Conservation (phyloP, 1,140 invertebrate genomes). For the Trichonephila inaurata region DNA sequence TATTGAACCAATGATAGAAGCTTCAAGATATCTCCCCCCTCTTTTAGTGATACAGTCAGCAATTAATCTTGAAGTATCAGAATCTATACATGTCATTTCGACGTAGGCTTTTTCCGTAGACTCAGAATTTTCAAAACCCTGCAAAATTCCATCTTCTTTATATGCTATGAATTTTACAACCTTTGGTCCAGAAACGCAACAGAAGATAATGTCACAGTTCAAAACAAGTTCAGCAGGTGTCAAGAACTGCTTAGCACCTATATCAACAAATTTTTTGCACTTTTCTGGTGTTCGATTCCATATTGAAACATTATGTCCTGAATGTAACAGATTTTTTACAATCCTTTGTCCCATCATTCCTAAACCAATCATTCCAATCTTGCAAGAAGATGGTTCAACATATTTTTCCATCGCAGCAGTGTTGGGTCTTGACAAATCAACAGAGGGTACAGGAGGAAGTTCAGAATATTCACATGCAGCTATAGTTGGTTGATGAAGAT, state of each 20-base stretch:
- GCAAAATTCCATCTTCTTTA: neutral
- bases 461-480: neutral
- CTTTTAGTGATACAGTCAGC: slow-evolving; percentile 92
- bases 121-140: neutral
- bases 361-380: slow-evolving; percentile 74
- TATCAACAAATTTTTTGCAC: neutral
- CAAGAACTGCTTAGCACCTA: neutral
- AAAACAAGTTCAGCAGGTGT: slow-evolving; percentile 14
- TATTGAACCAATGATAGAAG: slow-evolving; percentile 79
- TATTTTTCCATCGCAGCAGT: neutral
- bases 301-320: neutral
- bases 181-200: slow-evolving; percentile 94
- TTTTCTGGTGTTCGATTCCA: slow-evolving; percentile 13
- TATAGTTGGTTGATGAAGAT: neutral
- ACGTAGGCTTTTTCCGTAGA: slow-evolving; percentile 88
- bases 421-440: neutral
- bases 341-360: neutral
- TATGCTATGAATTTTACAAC: too few relatives aligned
- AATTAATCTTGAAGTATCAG: slow-evolving; percentile 95
- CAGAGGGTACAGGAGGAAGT: neutral
- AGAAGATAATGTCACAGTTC: slow-evolving; percentile 92
- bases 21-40: slow-evolving; percentile 95
- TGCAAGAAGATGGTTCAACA: neutral
- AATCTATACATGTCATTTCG: slow-evolving; percentile 97
- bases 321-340: neutral